phyloP scores from a whole-genome alignment of 2,888 invertebrate species.

The Drosophila kanekoi region DNA sequence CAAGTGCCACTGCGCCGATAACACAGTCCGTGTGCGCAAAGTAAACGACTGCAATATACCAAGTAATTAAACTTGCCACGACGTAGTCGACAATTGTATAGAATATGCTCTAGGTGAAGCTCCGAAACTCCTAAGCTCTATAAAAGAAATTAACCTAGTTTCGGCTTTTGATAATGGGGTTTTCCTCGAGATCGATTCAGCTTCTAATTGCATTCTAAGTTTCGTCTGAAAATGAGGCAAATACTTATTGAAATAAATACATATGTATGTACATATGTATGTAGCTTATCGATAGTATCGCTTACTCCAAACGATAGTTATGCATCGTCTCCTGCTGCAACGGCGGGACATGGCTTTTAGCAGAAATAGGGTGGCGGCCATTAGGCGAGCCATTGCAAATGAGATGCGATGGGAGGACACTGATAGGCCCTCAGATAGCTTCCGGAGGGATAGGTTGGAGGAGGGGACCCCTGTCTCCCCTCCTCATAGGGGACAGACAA shows the following conservation, averaged over 20 bases:
- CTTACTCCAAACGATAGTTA: not conserved
- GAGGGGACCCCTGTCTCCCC: no score
- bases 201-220: no score
- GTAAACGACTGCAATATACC: slow-evolving; percentile 13
- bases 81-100: no score
- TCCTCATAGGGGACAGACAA: not conserved
- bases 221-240: no score
- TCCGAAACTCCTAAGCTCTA: no score
- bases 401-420: slow-evolving; percentile 24
- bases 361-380: slow-evolving; percentile 17
- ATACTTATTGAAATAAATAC: no score
- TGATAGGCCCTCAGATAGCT: slow-evolving; percentile 19
- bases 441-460: not conserved
- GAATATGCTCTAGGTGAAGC: no score
- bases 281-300: not conserved
- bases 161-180: no score
- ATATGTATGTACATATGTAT: no score
- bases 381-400: slow-evolving; percentile 31
- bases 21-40: not conserved
- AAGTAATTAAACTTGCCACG: not conserved
- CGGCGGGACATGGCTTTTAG: not conserved
- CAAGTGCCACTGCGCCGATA: slow-evolving; percentile 34
- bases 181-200: no score
- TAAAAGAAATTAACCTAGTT: no score
- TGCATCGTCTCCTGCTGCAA: not conserved